phyloP scores from a whole-genome alignment of 2,113 vertebrate genomes.

The Sander lucioperca region DNA sequence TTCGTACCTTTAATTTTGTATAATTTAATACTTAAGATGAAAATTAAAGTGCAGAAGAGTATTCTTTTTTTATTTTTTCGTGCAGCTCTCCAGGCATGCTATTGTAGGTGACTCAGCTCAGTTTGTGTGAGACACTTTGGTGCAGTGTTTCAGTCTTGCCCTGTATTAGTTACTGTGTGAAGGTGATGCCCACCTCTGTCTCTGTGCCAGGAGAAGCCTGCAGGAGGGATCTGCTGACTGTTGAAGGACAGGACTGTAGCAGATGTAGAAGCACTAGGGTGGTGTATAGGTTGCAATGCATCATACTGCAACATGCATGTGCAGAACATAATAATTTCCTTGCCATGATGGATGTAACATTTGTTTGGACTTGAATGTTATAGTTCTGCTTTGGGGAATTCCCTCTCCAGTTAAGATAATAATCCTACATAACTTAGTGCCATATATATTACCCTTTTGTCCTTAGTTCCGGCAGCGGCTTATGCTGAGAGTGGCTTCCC shows the following conservation, averaged over 20 bases:
- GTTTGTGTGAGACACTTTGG: slow-evolving; percentile 39
- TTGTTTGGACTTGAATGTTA: neutral
- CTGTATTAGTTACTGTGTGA: slow-evolving; percentile 64
- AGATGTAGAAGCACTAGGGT: slow-evolving; percentile 7
- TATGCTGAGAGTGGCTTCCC: slow-evolving; percentile 62
- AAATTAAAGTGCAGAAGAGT: slow-evolving; percentile 1
- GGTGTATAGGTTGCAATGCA: neutral
- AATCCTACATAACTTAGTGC: slow-evolving; percentile 36
- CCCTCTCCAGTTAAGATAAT: slow-evolving; percentile 28
- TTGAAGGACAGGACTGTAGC: slow-evolving; percentile 32
- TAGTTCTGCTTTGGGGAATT: slow-evolving; percentile 21
- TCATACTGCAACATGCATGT: neutral
- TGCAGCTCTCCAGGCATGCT: slow-evolving; percentile 4
- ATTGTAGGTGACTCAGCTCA: slow-evolving; percentile 54
- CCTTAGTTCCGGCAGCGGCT: slow-evolving; percentile 63
- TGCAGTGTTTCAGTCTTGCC: slow-evolving; percentile 57
- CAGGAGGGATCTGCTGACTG: slow-evolving; percentile 53
- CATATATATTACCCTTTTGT: slow-evolving; percentile 54
- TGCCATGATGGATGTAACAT: neutral
- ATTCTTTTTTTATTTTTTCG: neutral
- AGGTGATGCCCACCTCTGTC: slow-evolving; percentile 65
- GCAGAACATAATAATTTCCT: neutral
- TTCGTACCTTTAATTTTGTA: neutral
- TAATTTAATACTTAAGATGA: neutral
- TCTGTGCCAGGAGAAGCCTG: slow-evolving; percentile 58